Evolutionary conservation across 2,113 vertebrate genomes (phyloP).

Genomic region (Cervus canadensis): DNA sequence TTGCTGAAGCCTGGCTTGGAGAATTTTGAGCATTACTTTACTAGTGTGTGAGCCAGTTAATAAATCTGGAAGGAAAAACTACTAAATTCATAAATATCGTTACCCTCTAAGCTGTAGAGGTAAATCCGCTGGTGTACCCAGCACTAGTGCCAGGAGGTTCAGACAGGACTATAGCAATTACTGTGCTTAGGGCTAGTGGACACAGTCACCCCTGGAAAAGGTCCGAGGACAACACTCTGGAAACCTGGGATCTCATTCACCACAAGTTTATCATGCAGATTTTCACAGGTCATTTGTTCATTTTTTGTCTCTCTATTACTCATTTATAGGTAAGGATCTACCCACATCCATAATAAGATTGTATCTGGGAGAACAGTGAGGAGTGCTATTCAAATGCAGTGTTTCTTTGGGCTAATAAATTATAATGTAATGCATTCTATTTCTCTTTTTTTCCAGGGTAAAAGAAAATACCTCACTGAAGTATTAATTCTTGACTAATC

Average conservation of each 20-base stretch:
- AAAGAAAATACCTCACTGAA: background rate
- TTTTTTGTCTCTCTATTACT: background rate
- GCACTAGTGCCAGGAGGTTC: background rate
- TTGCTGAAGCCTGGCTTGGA: too few relatives aligned
- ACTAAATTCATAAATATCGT: background rate
- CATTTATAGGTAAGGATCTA: background rate
- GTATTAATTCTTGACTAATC: conserved; percentile 12
- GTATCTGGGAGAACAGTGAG: background rate
- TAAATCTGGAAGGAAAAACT: background rate
- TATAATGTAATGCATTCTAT: background rate
- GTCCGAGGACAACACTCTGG: background rate
- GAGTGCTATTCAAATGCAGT: background rate
- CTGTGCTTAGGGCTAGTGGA: background rate
- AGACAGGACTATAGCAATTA: background rate
- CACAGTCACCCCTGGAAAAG: background rate
- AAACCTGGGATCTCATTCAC: background rate
- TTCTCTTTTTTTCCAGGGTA: background rate
- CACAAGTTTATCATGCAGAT: background rate
- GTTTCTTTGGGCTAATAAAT: background rate
- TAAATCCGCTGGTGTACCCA: background rate
- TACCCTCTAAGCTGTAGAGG: background rate
- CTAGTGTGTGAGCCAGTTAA: background rate
- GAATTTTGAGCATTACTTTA: too few relatives aligned
- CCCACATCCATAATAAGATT: background rate
- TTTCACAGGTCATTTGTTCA: background rate